Conservation (phyloP, 2,888 invertebrate genomes). For the Diarsia dahlii region DNA sequence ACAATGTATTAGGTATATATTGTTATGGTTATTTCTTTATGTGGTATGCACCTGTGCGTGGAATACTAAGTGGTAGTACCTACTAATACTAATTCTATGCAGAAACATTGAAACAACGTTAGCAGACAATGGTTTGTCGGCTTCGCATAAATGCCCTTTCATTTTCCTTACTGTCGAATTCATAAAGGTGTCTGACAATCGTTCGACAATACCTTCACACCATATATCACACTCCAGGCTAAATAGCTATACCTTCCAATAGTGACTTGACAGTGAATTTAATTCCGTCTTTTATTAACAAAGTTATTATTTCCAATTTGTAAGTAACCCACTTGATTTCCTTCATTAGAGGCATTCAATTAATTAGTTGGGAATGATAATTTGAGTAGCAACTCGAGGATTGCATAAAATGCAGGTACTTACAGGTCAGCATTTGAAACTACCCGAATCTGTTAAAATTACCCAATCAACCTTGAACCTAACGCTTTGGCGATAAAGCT, state of each 20-base stretch:
- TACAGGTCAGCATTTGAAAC: neutral
- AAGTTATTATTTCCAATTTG: neutral
- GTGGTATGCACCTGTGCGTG: neutral
- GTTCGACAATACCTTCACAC: no score
- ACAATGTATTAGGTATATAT: neutral
- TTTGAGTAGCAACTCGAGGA: neutral
- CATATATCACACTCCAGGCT: no score
- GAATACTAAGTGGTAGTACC: conserved; percentile 56
- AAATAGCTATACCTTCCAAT: no score
- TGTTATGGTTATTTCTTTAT: conserved; percentile 36
- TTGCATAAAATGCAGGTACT: neutral
- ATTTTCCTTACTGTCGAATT: neutral
- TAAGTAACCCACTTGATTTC: neutral
- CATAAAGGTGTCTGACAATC: neutral
- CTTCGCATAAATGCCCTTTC: neutral
- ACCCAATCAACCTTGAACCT: no score
- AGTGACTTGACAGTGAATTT: no score
- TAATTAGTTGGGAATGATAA: neutral
- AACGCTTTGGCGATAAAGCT: no score
- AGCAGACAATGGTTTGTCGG: neutral
- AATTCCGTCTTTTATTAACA: no score
- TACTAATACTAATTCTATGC: no score
- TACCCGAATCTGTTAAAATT: no score
- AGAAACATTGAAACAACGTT: neutral
- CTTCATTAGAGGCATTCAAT: no score